These are phyloP conservation scores for Chymomyza fuscimana DNA, from an alignment of 2,888 invertebrate genomes.

Conservation along the genomic window DNA sequence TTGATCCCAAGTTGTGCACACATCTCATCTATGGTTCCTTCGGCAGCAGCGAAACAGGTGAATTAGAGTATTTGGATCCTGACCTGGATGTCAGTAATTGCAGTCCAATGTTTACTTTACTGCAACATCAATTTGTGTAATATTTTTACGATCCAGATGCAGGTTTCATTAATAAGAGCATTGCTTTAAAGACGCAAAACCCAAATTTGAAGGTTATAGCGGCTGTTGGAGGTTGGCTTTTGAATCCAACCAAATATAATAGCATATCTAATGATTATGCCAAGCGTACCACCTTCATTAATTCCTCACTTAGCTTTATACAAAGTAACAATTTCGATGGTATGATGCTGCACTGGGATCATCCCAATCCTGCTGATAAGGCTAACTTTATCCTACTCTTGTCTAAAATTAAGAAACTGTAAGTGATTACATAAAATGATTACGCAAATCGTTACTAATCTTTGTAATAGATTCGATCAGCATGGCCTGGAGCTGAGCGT, in stretches of 20 bases:
- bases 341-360: constrained; percentile 95
- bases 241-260: constrained; percentile 93
- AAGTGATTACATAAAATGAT: constrained; percentile 81
- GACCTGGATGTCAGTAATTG: constrained; percentile 58
- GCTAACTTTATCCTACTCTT: constrained; percentile 82
- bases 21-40: constrained; percentile 71
- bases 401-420: constrained; percentile 60
- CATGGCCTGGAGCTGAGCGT: too few species aligned
- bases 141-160: too few species aligned
- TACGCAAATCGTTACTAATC: not conserved
- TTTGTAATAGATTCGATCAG: constrained; percentile 43
- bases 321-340: constrained; percentile 91
- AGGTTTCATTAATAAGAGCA: constrained; percentile 56
- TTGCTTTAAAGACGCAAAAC: constrained; percentile 59
- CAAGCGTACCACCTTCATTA: constrained; percentile 86
- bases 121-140: too few species aligned
- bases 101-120: too few species aligned
- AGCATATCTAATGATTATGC: constrained; percentile 87
- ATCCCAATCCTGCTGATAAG: constrained; percentile 86
- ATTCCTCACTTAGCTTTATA: constrained; percentile 87
- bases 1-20: constrained; percentile 65
- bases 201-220: constrained; percentile 84
- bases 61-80: constrained; percentile 54
- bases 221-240: constrained; percentile 95
- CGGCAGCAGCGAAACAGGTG: constrained; percentile 58